Base-by-base conservation (phyloP, 2,113 vertebrate species). In the Gobius niger region DNA sequence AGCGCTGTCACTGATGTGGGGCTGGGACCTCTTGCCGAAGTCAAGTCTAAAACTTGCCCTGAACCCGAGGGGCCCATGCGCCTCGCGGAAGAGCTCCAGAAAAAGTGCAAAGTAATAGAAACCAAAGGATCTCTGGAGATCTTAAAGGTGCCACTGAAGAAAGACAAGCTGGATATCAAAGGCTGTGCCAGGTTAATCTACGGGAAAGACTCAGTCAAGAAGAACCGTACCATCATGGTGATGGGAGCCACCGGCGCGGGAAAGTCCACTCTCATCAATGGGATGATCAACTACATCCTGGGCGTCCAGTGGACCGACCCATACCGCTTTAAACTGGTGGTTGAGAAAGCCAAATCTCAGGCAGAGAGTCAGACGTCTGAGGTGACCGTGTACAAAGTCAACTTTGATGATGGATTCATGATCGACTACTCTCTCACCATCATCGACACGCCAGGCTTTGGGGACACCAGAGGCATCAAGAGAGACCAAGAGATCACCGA, bases 161-260 rank as follows among this genome's bases (percentile, higher is more conserved):
- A 66, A 0, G 8, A 72, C 3, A 0, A 18, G 0, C 54, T 71
- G 10, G 42, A 59, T 12, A 16, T 70, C 0, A 4, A 12, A 5
- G 84, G 81, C 0, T 86, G 84, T 14, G 70, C 5, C 1, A 0
- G 7, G 7, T 83, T 67, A 16, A 44, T 0, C 7, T 77, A 56
- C n/a, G 81, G 76, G 2, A 16, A 76, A 63, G 34, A 90, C 83
- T 50, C 49, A 2, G 14, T 15, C 14, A n/a, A 15, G 14, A 50
- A 50, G n/a, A 50, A 50, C 49, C 15, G 49, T 15, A 50, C 49
- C n/a, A 15, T 50, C 2, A 7, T 50, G 7, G 49, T 50, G 8
- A 7, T 50, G n/a, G 49, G 49, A 7, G 2, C 49, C 4, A 50
- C 14, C 6, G 49, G 49, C 6, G 49, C n/a, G 2, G 49, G 49